Percentiles rank a stretch among this genome's conserved stretches.
These are phyloP conservation scores for Tachina grossa DNA, from an alignment of 2,888 invertebrate species.

Conservation along the genomic window DNA sequence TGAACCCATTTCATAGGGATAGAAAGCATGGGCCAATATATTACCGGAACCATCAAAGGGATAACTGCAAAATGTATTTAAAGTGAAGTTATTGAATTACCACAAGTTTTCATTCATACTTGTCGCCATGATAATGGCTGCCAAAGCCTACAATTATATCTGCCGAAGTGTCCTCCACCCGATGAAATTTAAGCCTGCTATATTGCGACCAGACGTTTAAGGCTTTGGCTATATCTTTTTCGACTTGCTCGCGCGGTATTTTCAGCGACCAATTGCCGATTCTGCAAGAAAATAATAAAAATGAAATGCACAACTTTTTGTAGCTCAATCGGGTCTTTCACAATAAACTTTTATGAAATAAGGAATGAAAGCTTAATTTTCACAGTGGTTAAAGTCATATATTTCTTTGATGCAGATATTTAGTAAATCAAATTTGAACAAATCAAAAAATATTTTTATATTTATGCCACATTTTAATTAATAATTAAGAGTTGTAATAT, in stretches of 20 bases:
- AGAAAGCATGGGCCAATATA: constrained; percentile 90
- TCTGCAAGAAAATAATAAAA: constrained; percentile 81
- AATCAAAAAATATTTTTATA: too few species aligned
- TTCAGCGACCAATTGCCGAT: constrained; percentile 88
- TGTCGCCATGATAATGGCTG: constrained; percentile 87
- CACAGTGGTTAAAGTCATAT: too few species aligned
- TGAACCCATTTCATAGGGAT: constrained; percentile 85
- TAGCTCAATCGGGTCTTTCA: neutral
- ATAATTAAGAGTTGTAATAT: too few species aligned
- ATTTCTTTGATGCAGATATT: too few species aligned
- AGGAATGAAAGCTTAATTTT: too few species aligned
- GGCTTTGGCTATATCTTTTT: constrained; percentile 85
- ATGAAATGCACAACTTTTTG: neutral
- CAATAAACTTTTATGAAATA: too few species aligned
- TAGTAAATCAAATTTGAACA: too few species aligned
- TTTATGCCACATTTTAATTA: too few species aligned
- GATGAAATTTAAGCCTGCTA: constrained; percentile 85
- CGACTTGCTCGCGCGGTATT: constrained; percentile 84
- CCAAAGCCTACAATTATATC: constrained; percentile 91
- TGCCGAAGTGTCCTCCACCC: constrained; percentile 84
- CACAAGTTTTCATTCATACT: constrained; percentile 72
- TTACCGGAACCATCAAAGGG: constrained; percentile 90
- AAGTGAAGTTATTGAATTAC: neutral
- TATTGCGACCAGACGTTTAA: constrained; percentile 88
- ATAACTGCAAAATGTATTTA: constrained; percentile 80